These are phyloP conservation scores for Gopherus flavomarginatus DNA, from an alignment of 2,113 vertebrate species.

Conservation along the genomic window DNA sequence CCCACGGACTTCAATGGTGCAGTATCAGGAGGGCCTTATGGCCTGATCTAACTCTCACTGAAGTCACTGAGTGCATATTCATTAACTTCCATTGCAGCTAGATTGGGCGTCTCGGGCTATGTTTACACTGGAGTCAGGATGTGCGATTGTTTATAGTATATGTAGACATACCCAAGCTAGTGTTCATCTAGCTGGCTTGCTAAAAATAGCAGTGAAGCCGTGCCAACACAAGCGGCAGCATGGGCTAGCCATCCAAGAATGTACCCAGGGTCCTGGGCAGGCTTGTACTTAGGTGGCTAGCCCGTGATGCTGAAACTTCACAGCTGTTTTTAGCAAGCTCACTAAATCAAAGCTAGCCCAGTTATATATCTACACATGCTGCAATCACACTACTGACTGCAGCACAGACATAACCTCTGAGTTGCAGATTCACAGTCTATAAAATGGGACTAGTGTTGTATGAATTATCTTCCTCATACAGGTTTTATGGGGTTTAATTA, in stretches of 20 bases:
- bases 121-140: background rate
- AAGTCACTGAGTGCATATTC: background rate
- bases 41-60: background rate
- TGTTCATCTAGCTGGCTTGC: background rate
- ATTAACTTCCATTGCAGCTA: background rate
- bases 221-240: too few species aligned
- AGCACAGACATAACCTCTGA: background rate
- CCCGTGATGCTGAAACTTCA: background rate
- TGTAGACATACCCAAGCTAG: background rate
- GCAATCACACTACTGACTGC: background rate
- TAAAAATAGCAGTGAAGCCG: background rate
- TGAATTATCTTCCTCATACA: background rate
- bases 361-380: background rate
- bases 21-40: background rate
- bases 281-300: background rate
- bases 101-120: slow-evolving; percentile 1
- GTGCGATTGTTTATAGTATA: background rate
- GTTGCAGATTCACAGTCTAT: background rate
- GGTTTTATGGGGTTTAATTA: background rate
- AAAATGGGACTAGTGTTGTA: background rate
- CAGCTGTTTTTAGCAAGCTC: background rate
- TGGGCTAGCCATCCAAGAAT: background rate
- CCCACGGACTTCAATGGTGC: background rate
- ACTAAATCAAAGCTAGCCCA: too few species aligned
- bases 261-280: background rate